Percentiles rank a stretch among this genome's conserved stretches.
Evolutionary conservation across 2,113 vertebrate species (phyloP).

Genomic region (Centropus bengalensis): DNA sequence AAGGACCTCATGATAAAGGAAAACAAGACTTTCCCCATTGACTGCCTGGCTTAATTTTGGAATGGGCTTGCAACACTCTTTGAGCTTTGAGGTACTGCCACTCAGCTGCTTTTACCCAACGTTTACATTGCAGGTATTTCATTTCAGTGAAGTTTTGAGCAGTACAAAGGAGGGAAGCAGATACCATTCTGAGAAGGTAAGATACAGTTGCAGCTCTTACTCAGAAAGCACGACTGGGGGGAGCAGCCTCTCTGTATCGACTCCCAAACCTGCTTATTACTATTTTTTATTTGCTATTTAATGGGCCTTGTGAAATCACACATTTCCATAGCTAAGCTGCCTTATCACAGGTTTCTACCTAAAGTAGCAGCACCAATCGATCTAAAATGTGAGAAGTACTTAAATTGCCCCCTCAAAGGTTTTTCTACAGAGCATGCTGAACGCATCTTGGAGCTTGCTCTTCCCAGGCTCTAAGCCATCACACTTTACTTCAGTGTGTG

Average conservation of each 20-base stretch:
- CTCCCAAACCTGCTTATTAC: neutral
- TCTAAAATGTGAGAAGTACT: neutral
- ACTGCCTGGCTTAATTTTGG: neutral
- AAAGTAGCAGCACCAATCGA: neutral
- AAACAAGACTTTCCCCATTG: neutral
- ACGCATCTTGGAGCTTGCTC: neutral
- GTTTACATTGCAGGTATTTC: conserved; percentile 68
- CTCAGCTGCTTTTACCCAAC: neutral
- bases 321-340: neutral
- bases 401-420: neutral
- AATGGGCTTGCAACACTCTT: neutral
- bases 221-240: neutral
- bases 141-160: conserved; percentile 45
- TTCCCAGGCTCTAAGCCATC: neutral
- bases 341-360: neutral
- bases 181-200: neutral
- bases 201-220: neutral
- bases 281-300: neutral
- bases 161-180: neutral
- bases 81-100: neutral
- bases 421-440: neutral
- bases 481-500: neutral
- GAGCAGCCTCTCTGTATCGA: neutral
- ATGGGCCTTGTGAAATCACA: neutral
- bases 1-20: neutral